Percentiles rank a stretch among this genome's conserved stretches.
These are phyloP conservation scores for Porites divaricata DNA, from an alignment of 92 coral and sea anemone species.

Conservation along the genomic window DNA sequence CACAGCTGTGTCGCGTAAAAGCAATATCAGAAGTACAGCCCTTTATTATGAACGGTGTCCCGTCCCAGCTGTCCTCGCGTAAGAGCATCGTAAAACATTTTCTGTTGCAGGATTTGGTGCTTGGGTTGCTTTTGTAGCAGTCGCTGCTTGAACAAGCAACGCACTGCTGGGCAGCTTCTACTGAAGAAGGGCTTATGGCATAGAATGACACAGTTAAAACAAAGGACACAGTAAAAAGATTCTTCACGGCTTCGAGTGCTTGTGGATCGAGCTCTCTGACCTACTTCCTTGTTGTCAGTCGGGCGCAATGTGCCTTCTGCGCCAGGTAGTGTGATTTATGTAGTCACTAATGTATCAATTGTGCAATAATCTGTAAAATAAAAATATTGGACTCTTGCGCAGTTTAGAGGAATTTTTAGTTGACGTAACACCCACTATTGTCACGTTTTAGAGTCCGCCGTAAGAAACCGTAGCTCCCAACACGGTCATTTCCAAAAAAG, in stretches of 20 bases:
- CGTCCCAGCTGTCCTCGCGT: not conserved
- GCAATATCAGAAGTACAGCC: conserved; percentile 4
- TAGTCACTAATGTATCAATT: too few species aligned
- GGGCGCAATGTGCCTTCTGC: too few species aligned
- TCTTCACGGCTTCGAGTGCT: conserved; percentile 2
- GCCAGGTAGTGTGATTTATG: too few species aligned
- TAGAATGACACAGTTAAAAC: not conserved
- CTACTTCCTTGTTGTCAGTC: too few species aligned
- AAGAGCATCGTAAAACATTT: not conserved
- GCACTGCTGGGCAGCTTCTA: conserved; percentile 1
- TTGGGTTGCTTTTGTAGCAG: not conserved
- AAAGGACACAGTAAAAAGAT: not conserved
- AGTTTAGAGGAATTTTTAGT: too few species aligned
- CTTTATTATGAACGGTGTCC: not conserved
- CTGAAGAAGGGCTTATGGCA: not conserved
- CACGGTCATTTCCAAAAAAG: too few species aligned
- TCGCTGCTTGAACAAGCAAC: not conserved
- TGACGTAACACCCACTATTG: too few species aligned
- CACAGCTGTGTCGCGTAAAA: not conserved
- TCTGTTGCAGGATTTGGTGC: not conserved
- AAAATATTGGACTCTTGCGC: too few species aligned
- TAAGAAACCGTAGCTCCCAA: too few species aligned
- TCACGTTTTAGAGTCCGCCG: too few species aligned
- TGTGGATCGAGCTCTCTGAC: too few species aligned
- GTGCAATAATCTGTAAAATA: too few species aligned